Percentiles rank a stretch among this genome's conserved stretches.
phyloP scores from a whole-genome alignment of 2,888 invertebrate genomes.

The Tribolium freemani region DNA sequence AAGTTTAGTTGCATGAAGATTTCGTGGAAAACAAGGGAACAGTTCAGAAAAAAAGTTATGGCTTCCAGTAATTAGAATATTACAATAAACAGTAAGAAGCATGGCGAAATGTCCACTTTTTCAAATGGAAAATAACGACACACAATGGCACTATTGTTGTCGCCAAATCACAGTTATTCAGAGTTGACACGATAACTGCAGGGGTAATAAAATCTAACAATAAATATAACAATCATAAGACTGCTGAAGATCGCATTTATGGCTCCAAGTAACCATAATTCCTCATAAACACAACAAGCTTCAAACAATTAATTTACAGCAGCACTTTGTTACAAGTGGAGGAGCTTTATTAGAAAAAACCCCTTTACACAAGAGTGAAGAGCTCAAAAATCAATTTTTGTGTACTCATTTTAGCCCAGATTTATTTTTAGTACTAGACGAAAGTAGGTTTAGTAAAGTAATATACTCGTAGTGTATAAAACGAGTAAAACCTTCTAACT shows the following conservation, averaged over 20 bases:
- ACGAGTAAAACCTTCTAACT: not conserved
- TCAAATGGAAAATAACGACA: constrained; percentile 15
- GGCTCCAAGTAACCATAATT: constrained; percentile 20
- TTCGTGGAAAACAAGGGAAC: constrained; percentile 4
- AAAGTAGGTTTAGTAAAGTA: not conserved
- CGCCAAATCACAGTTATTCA: constrained; percentile 30
- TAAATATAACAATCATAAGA: constrained; percentile 35
- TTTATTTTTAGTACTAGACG: not conserved
- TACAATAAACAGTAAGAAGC: constrained; percentile 11
- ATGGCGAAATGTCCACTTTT: constrained; percentile 17
- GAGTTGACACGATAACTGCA: constrained; percentile 28
- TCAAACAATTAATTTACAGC: constrained; percentile 26
- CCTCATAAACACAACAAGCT: constrained; percentile 32
- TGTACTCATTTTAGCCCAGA: not conserved
- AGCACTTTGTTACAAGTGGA: not conserved
- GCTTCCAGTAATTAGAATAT: not conserved
- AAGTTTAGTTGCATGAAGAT: constrained; percentile 3
- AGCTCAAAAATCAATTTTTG: not conserved
- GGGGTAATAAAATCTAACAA: constrained; percentile 37
- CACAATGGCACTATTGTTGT: constrained; percentile 28
- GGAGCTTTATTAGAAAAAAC: too few species aligned
- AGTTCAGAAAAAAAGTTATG: not conserved
- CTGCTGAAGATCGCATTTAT: constrained; percentile 20
- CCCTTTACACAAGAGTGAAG: too few species aligned
- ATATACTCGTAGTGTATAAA: too few species aligned